Conservation (phyloP, 1,140 invertebrate genomes). For the Caerostris darwini region DNA sequence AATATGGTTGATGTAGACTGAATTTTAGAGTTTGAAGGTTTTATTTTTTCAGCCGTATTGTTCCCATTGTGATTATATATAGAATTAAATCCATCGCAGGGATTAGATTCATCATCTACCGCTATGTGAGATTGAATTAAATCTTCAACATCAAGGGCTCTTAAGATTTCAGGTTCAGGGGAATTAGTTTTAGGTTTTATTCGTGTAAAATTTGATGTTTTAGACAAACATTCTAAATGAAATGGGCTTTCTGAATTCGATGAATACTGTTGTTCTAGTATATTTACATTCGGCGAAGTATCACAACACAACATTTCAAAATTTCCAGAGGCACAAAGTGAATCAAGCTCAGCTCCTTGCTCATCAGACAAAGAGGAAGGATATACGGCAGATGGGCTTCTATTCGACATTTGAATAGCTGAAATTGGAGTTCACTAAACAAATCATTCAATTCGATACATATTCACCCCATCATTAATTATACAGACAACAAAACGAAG, state of each 20-base stretch:
- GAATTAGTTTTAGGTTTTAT: neutral
- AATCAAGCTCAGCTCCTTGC: conserved; percentile 16
- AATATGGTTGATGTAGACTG: neutral
- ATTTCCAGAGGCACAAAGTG: conserved; percentile 19
- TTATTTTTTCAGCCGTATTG: neutral
- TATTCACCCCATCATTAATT: conserved; percentile 11
- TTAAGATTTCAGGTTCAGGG: neutral
- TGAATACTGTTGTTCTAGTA: neutral
- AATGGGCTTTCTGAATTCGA: neutral
- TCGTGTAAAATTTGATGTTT: neutral
- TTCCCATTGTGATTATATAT: neutral
- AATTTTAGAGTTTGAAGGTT: neutral
- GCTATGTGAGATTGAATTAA: conserved; percentile 16
- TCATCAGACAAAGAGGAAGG: neutral
- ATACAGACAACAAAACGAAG: neutral
- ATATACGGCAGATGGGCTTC: neutral
- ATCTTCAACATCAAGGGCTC: neutral
- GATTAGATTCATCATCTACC: conserved; percentile 4
- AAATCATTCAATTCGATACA: neutral
- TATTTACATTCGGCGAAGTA: neutral
- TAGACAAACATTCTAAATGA: neutral
- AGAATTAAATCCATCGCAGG: neutral
- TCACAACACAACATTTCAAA: conserved; percentile 35
- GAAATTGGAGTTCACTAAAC: neutral
- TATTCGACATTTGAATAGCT: conserved; percentile 34